Evolutionary conservation across 2,113 vertebrate species (phyloP), one percentile per base, ranked within the genome.

Genomic region (Notarius lentiginosus): DNA sequence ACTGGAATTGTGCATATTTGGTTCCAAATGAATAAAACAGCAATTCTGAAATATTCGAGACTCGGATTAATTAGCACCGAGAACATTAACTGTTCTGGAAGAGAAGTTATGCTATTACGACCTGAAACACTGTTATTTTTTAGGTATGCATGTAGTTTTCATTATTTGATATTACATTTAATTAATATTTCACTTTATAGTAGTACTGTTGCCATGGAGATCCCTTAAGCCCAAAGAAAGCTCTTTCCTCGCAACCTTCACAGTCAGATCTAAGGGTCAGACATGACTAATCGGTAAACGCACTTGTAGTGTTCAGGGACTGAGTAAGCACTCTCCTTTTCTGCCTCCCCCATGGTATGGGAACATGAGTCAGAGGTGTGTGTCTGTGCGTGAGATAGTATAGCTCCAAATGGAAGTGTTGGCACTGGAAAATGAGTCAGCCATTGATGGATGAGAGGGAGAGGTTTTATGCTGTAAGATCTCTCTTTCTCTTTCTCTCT

Each of bases 391-490:
- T 77, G 66, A 66, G 66, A 65, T 70, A 83, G 63, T 72, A 30
- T 55, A 80, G 84, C 70, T 89, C 72, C 84, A 56, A 49, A 86
- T 86, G 83, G 61, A 27, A 82, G 77, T 76, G 41, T 72, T 82
- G 18, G 79, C 80, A 53, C 81, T 65, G 79, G 82, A 84, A 79
- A 87, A 82, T 80, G 82, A 90, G 85, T 88, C 79, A 88, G 56
- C 87, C 83, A 88, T 84, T 89, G 86, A 90, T 89, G 58, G 72
- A 90, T 89, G 73, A 77, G 65, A 89, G 58, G 60, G 27, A 85
- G 27, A 83, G 84, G 34, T 83, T 83, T 61, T 76, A 80, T 87
- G 73, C 80, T 68, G 30, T 51, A n/a, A 30, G 24, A 61, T 24
- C 17, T 70, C 56, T 82, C 34, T 77, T 17, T 41, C 1, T 17